These are phyloP conservation scores for Muscina levida DNA, from an alignment of 2,888 invertebrate genomes.

Conservation along the genomic window DNA sequence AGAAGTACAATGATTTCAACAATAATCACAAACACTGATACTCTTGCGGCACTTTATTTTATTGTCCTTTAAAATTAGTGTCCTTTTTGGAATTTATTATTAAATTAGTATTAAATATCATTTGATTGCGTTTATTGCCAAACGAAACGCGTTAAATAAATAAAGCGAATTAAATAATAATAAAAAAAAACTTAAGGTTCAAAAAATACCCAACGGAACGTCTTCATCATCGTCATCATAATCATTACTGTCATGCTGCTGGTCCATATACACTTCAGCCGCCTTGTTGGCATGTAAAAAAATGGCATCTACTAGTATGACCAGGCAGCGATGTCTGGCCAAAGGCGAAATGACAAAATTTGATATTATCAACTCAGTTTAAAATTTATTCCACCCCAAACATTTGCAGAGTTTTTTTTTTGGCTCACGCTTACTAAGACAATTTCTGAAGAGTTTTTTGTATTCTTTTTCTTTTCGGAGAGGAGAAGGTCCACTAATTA, in stretches of 20 bases:
- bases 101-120: conserved; percentile 30
- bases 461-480: conserved; percentile 16
- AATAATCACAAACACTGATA: background rate
- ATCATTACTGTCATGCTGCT: conserved; percentile 20
- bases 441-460: background rate
- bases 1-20: conserved; percentile 7
- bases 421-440: background rate
- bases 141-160: conserved; percentile 6
- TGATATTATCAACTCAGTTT: conserved; percentile 25
- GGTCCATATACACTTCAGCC: background rate
- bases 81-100: background rate
- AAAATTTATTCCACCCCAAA: background rate
- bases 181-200: background rate
- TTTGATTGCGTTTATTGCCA: background rate
- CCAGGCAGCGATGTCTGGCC: background rate
- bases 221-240: conserved; percentile 27
- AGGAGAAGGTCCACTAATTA: conserved; percentile 55
- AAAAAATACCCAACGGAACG: conserved; percentile 9
- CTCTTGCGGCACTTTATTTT: background rate
- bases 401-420: background rate
- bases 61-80: background rate
- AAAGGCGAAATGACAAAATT: conserved; percentile 8
- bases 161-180: conserved; percentile 3
- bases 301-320: background rate
- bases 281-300: conserved; percentile 31